Conservation (phyloP, 2,113 vertebrate genomes). For the Etheostoma cragini region DNA sequence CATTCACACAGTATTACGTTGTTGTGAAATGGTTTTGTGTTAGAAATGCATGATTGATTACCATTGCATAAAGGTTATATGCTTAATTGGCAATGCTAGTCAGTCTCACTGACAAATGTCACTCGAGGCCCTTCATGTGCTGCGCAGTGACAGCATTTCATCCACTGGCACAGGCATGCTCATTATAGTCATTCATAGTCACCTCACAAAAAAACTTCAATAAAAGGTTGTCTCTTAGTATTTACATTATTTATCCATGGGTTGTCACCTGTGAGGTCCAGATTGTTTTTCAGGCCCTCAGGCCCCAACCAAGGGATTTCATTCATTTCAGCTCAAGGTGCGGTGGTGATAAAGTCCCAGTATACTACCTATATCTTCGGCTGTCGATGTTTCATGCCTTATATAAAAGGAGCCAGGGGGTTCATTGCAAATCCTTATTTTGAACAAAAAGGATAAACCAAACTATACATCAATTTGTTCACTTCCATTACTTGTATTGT, state of each 20-base stretch:
- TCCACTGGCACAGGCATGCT: constrained; percentile 40
- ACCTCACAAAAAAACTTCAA: constrained; percentile 75
- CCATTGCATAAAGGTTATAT: constrained; percentile 71
- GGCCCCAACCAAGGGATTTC: constrained; percentile 70
- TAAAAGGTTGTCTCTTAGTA: constrained; percentile 76
- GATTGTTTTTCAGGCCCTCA: constrained; percentile 76
- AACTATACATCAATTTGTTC: not conserved
- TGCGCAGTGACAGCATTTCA: constrained; percentile 58
- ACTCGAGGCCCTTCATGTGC: constrained; percentile 52
- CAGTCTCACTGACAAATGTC: constrained; percentile 64
- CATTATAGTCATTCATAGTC: constrained; percentile 52
- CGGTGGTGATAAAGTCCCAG: constrained; percentile 64
- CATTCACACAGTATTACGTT: constrained; percentile 13
- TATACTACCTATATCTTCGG: constrained; percentile 66
- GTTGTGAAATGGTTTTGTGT: constrained; percentile 11
- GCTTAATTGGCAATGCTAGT: constrained; percentile 65
- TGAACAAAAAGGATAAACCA: constrained; percentile 21
- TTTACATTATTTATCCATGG: constrained; percentile 82
- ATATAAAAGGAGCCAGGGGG: constrained; percentile 47
- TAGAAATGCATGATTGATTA: constrained; percentile 56
- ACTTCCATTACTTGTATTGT: not conserved
- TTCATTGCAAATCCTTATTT: constrained; percentile 47
- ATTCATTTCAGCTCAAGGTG: constrained; percentile 76
- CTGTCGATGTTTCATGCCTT: constrained; percentile 74
- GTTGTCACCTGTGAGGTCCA: constrained; percentile 78